Percentiles rank a stretch among this genome's conserved stretches.
These are phyloP conservation scores for Odontamblyopus lacepedii DNA, from an alignment of 2,797 vertebrate genomes.

Conservation along the genomic window DNA sequence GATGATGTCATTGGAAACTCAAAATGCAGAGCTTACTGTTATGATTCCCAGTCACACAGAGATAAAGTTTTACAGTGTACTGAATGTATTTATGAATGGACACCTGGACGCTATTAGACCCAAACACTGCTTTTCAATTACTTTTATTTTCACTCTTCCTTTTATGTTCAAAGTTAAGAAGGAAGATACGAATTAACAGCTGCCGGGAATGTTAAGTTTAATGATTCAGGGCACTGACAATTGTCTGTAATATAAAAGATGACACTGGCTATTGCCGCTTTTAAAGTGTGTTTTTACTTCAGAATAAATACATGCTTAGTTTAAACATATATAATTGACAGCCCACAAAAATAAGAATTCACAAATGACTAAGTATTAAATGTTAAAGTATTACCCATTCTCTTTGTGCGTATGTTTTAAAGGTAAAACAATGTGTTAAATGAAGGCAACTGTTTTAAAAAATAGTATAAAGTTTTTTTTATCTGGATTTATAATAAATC, in stretches of 20 bases:
- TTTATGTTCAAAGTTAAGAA: neutral
- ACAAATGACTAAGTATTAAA: too few relatives aligned
- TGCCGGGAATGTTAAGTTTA: neutral
- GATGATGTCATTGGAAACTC: constrained; percentile 8
- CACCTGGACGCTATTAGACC: neutral
- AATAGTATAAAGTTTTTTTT: too few relatives aligned
- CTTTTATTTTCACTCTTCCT: neutral
- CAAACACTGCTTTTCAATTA: constrained; percentile 1
- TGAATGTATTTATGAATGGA: neutral
- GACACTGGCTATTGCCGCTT: neutral
- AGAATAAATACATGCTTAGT: neutral
- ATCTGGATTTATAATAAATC: too few relatives aligned
- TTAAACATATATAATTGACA: neutral
- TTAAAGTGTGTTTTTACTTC: neutral
- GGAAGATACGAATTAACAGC: neutral
- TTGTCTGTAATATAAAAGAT: neutral
- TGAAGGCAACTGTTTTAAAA: too few relatives aligned
- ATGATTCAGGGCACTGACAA: neutral
- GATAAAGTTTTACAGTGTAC: neutral
- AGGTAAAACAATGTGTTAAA: too few relatives aligned
- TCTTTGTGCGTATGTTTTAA: too few relatives aligned
- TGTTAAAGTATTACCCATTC: too few relatives aligned
- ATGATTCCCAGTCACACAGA: neutral
- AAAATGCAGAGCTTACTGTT: constrained; percentile 8
- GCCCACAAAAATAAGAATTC: too few relatives aligned